Percentiles rank a stretch among this genome's conserved stretches.
phyloP scores from a whole-genome alignment of 2,888 invertebrate species.

The Acanthosepion pharaonis region DNA sequence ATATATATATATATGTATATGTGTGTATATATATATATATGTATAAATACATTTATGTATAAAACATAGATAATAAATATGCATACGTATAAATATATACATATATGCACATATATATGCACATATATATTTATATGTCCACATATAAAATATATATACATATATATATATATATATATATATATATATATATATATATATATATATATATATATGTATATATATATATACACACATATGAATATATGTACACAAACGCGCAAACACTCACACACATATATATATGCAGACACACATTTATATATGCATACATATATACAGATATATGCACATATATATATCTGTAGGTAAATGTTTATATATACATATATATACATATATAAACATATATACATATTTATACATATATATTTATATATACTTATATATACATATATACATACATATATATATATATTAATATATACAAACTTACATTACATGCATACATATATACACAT shows the following conservation, averaged over 20 bases:
- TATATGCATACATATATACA: neutral
- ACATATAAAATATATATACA: neutral
- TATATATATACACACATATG: neutral
- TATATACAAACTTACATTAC: no score
- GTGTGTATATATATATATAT: neutral
- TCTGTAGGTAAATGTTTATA: no score
- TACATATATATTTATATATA: neutral
- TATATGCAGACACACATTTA: neutral
- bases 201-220: neutral
- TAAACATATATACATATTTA: no score
- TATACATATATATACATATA: neutral
- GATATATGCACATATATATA: neutral
- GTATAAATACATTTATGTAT: conserved; percentile 15
- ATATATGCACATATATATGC: neutral
- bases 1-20: neutral
- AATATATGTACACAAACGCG: neutral
- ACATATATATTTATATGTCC: neutral
- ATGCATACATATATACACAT: neutral
- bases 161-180: neutral
- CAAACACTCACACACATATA: neutral
- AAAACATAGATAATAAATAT: neutral
- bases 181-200: neutral
- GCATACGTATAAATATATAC: neutral
- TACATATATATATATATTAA: neutral
- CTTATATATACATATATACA: neutral